phyloP scores from a whole-genome alignment of 2,888 invertebrate genomes.

The Zaprionus lineosus region DNA sequence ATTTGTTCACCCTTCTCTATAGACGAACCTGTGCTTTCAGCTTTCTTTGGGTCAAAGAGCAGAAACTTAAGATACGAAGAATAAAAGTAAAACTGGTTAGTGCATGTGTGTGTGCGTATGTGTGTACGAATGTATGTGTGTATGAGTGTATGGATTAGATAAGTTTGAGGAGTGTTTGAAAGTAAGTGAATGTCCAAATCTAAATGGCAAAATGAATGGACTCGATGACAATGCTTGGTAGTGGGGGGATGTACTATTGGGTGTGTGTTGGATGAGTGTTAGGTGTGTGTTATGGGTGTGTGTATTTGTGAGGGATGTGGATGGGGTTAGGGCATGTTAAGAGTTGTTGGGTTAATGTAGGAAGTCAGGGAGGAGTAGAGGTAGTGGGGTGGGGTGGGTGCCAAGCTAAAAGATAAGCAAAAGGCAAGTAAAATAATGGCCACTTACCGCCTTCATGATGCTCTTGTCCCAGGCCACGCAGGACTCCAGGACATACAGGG shows the following conservation, averaged over 20 bases:
- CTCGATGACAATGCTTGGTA: neutral
- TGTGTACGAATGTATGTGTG: neutral
- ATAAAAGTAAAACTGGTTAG: constrained; percentile 15
- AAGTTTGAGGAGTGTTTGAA: constrained; percentile 2
- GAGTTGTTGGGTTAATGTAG: neutral
- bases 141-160: neutral
- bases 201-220: neutral
- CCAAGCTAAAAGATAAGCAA: constrained; percentile 51
- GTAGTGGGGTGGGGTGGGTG: constrained; percentile 17
- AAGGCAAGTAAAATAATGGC: neutral
- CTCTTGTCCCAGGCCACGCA: constrained; percentile 99
- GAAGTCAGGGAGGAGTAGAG: neutral
- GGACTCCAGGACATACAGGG: constrained; percentile 93
- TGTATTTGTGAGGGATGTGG: neutral
- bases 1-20: neutral
- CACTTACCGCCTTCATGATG: constrained; percentile 99
- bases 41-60: neutral
- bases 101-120: constrained; percentile 10
- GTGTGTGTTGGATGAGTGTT: neutral
- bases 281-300: neutral
- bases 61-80: constrained; percentile 1
- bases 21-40: too few species aligned
- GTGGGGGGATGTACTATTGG: neutral
- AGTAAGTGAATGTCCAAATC: constrained; percentile 25
- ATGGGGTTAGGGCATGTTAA: neutral